phyloP scores from a whole-genome alignment of 30 jellyfish, hydroid and myxozoan genomes.

The Clytia hemisphaerica region DNA sequence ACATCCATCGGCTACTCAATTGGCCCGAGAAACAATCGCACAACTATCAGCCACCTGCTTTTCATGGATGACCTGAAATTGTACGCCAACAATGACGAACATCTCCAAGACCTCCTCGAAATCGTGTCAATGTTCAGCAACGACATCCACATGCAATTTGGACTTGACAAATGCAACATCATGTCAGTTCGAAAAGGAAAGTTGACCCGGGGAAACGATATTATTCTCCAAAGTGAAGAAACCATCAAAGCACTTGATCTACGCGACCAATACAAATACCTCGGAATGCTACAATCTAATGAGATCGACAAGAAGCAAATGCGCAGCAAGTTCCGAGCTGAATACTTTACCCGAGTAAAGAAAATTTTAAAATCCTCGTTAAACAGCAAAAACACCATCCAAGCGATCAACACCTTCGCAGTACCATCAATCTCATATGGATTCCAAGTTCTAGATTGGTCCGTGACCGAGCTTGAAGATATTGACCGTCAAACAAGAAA shows the following conservation, averaged over 20 bases:
- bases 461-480: conserved; percentile 15
- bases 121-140: conserved; percentile 13
- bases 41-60: neutral
- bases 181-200: neutral
- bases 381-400: conserved; percentile 4
- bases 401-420: conserved; percentile 38
- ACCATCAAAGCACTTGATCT: neutral
- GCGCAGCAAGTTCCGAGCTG: conserved; percentile 13
- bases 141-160: conserved; percentile 29
- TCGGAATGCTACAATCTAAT: conserved; percentile 4
- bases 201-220: neutral
- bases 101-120: neutral
- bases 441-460: conserved; percentile 17
- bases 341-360: conserved; percentile 6
- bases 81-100: neutral
- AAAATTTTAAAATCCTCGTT: conserved; percentile 5
- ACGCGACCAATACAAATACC: neutral
- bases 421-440: conserved; percentile 1
- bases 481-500: conserved; percentile 17
- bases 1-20: neutral
- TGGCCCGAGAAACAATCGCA: neutral
- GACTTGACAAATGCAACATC: conserved; percentile 16
- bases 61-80: conserved; percentile 13
- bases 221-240: neutral
- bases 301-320: neutral